Evolutionary conservation across 2,888 invertebrate genomes (phyloP), one percentile per base, ranked within the genome.

Genomic region (Thymelicus acteon): DNA sequence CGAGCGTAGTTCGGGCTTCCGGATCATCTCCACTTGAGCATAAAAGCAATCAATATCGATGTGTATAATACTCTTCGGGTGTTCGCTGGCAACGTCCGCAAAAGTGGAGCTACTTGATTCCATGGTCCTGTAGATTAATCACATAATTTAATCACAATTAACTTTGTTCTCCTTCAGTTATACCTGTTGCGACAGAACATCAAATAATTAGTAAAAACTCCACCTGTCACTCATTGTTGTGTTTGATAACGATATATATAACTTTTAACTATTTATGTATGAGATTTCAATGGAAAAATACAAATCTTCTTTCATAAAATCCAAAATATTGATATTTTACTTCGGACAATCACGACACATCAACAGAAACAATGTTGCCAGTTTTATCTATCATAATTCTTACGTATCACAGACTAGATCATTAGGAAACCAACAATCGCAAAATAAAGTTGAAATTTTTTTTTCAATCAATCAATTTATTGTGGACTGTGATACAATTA

Each of bases 21-120:
- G 95, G 71, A 96, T 85, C 95, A 96, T 97, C 90, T 97, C 97
- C 76, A 97, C 97, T 94, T 97, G 97, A 73, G 97, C 97, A 90
- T 97, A 97, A 90, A 97, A 97, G 86, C 96, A 97, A 86, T 97
- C 97, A 84, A 97, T 94, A 85, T 97, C 97, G 79, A 97, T 93
- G 85, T 97, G 97, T 81, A 97, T 95, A 77, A 97, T 96, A 74
- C 95, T 95, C 81, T 95, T 95, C 67, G 95, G 91, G 87, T 97
- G 97, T 75, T 90, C 91, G 74, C 80, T 85, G 74, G 85, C 86
- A 77, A 81, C 81, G 75, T 90, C 88, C 75, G 85, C 84, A 81
- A 82, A 87, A 79, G 87, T 82, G 79, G 92, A 90, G 85, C 90
- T 87, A 85, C 90, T 88, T 75, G 92, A 85, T 85, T 93, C 93